Evolutionary conservation across 2,113 vertebrate genomes (phyloP).

Genomic region (Dicaeum eximium): DNA sequence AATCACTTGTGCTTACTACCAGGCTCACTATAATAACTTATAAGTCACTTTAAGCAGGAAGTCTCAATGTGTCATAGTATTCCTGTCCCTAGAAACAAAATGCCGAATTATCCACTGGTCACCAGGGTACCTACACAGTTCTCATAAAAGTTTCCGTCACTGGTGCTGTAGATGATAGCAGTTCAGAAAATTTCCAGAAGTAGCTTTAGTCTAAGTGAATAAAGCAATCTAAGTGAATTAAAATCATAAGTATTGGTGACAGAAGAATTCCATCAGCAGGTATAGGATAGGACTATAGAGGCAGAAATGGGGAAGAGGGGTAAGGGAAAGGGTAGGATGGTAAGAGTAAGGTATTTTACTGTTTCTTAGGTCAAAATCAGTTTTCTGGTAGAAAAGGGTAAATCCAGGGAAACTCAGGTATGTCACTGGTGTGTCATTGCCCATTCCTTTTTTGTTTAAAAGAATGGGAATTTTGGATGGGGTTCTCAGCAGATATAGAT

Average conservation of each 20-base stretch:
- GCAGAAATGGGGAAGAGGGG: not conserved
- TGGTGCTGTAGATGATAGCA: not conserved
- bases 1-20: not conserved
- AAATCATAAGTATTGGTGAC: not conserved
- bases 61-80: not conserved
- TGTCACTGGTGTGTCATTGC: not conserved
- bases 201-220: not conserved
- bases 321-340: not conserved
- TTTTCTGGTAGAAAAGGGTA: not conserved
- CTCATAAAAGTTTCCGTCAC: not conserved
- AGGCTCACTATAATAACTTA: not conserved
- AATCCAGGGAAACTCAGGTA: not conserved
- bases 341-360: not conserved
- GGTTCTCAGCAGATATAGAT: not conserved
- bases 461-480: not conserved
- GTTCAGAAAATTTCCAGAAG: not conserved
- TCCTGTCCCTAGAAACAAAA: not conserved
- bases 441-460: not conserved
- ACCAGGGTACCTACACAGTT: not conserved
- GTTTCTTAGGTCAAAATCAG: not conserved
- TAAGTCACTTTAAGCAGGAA: not conserved
- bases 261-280: not conserved
- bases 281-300: not conserved
- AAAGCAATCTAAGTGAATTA: not conserved
- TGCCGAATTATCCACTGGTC: not conserved